Base-by-base conservation (phyloP, 2,888 invertebrate genomes). In the Parnassius orleans region DNA sequence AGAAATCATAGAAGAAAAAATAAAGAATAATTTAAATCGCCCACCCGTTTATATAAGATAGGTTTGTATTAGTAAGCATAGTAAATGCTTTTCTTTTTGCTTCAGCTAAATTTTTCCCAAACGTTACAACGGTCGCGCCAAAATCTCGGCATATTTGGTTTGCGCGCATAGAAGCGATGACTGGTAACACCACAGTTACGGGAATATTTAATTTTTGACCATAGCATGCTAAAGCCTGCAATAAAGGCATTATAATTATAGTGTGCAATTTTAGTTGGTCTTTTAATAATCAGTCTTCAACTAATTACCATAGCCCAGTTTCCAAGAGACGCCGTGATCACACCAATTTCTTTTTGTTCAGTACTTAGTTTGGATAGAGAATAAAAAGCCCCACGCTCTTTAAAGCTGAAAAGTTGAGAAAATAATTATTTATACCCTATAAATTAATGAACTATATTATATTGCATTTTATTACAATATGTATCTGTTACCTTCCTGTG, bases 271-370 rank as follows among this genome's bases (percentile, higher is more conserved):
- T 14, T 11, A 5, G 11, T n/a, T 15, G 48, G 11, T 48, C 14
- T 48, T 48, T 24, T 57, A 47, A 42, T 41, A 11, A 42, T 7
- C 33, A 52, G 14, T 19, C 41, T 2, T 15, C 47, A 24, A 24
- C 24, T 3, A 24, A 24, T 24, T 66, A 84, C 86, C 80, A 96
- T 93, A 0, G 97, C 98, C 88, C 98, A 98, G 82, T 98, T 98
- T 3, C 98, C 98, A 59, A 97, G 91, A 3, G 97, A 97, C 0
- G 98, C 97, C 5, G 98, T 96, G 60, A 96, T 95, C 1, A 98
- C 96, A 2, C 98, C 98, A 44, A 76, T 81, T 65, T 84, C 83
- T 73, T 93, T 94, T 80, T 97, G 94, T 46, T 95, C 94, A 58
- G 93, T 88, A 10, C 92, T 85, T 24, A 98, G 83, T 89, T 93